Evolutionary conservation across 2,797 vertebrate species (phyloP), one percentile per base, ranked within the genome.

Genomic region (Platyrinchus mystaceus): DNA sequence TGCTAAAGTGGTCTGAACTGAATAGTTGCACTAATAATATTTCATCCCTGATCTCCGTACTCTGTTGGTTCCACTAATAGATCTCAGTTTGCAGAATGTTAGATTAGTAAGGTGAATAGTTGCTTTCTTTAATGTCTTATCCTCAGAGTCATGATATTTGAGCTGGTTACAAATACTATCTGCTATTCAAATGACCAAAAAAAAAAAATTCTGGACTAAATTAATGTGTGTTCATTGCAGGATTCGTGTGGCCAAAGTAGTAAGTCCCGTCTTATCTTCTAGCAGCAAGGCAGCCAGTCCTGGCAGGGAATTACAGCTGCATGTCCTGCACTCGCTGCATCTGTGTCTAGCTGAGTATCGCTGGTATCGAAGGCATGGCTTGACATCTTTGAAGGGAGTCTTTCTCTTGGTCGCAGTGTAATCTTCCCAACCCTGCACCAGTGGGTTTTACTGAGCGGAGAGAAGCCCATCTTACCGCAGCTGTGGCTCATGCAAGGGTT

Each of bases 321-420:
- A 20, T 1, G 0, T 59, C 59, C 28, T 1, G 0, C 27, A 3
- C 8, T 56, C 0, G 0, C 59, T 30, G 55, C 47, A 9, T 28
- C 47, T 47, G 56, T n/a, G 49, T 34, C 39, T 80, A 27, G 79
- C n/a, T 24, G n/a, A 19, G 55, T 1, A 12, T 32, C 0, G 0
- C 47, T 0, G 0, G 28, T 44, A n/a, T 26, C 63, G 30, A 37
- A 66, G 53, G 10, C 62, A 24, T 0, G 3, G 56, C 53, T 62
- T 1, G 6, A 7, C 1, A 0, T 26, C 63, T 78, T 34, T 52
- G 60, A 27, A 37, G 26, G n/a, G 66, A 82, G 7, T 15, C 39
- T 73, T 49, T 34, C 36, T 0, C 44, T 34, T 5, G 27, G 41
- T 41, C 0, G 1, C 14, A 0, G 4, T 9, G 20, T 20, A 10